Evolutionary conservation across 2,888 invertebrate species (phyloP).

Genomic region (Papilio gigon): DNA sequence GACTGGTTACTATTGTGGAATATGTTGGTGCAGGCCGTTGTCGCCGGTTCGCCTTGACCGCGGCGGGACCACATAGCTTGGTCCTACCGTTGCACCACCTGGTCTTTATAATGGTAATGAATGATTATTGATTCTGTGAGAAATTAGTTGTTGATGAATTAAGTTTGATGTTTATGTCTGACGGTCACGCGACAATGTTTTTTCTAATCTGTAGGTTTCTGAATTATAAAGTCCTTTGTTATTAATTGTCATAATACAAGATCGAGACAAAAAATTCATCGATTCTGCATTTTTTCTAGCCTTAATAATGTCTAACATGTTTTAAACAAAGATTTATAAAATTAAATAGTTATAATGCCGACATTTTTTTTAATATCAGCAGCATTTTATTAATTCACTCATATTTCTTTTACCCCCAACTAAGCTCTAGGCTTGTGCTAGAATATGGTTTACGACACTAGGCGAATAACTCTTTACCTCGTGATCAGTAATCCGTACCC

Average conservation of each 20-base stretch:
- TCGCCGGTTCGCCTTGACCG: conserved; percentile 63
- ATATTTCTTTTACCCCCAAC: too few species aligned
- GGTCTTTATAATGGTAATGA: background rate
- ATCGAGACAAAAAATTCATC: background rate
- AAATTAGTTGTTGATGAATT: conserved; percentile 10
- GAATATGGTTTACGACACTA: too few species aligned
- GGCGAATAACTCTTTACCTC: too few species aligned
- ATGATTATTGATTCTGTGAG: conserved; percentile 8
- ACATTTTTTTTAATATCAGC: too few species aligned
- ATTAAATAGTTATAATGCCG: too few species aligned
- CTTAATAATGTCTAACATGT: too few species aligned
- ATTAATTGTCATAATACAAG: background rate
- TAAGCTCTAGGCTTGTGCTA: too few species aligned
- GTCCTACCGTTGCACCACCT: conserved; percentile 6
- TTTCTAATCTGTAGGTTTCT: background rate
- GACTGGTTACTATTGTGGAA: conserved; percentile 19
- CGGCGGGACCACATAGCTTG: conserved; percentile 50
- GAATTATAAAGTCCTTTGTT: background rate
- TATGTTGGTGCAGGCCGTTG: conserved; percentile 47
- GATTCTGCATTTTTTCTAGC: too few species aligned
- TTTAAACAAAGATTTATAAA: too few species aligned
- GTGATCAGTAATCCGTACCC: too few species aligned
- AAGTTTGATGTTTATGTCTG: conserved; percentile 4
- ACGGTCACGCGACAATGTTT: background rate
- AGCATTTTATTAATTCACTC: too few species aligned